phyloP scores from a whole-genome alignment of 2,888 invertebrate genomes.

The Drosophila flavopinicola region DNA sequence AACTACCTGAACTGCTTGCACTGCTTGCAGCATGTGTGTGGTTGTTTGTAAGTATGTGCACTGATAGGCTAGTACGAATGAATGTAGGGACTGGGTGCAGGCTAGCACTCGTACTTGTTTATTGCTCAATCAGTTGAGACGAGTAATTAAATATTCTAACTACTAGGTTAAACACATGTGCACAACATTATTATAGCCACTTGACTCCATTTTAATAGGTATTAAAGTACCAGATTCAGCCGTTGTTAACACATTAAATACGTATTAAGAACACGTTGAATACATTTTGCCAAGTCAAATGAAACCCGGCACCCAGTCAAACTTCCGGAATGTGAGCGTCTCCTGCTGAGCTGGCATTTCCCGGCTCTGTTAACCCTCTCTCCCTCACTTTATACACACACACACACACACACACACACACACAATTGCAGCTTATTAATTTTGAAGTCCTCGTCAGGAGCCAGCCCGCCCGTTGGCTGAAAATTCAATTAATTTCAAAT shows the following conservation, averaged over 20 bases:
- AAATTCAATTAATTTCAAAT: conserved; percentile 74
- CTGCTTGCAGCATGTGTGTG: too few relatives aligned
- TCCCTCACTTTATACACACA: background rate
- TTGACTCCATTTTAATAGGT: background rate
- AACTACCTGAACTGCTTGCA: too few relatives aligned
- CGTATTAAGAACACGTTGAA: conserved; percentile 34
- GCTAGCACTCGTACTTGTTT: too few relatives aligned
- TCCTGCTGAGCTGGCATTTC: conserved; percentile 25
- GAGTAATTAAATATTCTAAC: background rate
- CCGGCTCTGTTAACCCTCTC: conserved; percentile 8
- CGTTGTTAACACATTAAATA: conserved; percentile 31
- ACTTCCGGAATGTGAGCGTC: conserved; percentile 4
- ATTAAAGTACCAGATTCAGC: background rate
- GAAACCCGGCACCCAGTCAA: background rate
- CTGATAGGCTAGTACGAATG: too few relatives aligned
- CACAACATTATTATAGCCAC: background rate
- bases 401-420: background rate
- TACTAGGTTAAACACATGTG: background rate
- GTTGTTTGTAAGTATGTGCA: too few relatives aligned
- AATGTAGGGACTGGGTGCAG: too few relatives aligned
- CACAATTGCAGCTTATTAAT: conserved; percentile 38
- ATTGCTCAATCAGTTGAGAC: too few relatives aligned
- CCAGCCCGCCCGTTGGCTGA: conserved; percentile 30
- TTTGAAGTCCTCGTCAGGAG: conserved; percentile 22
- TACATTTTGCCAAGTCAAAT: conserved; percentile 27